Conservation (phyloP, 2,113 vertebrate species). For the Platysteira castanea region DNA sequence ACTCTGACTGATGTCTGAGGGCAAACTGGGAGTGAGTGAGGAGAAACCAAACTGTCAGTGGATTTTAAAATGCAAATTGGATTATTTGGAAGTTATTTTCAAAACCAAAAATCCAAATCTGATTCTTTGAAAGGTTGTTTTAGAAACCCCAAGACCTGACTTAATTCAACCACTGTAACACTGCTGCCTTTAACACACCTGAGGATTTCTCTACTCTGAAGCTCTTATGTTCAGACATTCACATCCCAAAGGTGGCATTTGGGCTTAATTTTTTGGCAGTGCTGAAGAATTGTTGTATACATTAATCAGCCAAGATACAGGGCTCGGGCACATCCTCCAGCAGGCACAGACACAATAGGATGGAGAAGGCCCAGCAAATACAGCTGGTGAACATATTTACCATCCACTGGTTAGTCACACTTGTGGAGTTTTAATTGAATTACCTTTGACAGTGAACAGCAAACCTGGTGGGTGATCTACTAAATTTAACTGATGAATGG, state of each 20-base stretch:
- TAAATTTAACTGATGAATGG: slow-evolving; percentile 68
- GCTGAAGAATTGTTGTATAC: background rate
- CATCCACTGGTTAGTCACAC: slow-evolving; percentile 82
- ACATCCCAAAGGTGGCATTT: background rate
- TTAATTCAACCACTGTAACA: background rate
- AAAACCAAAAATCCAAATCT: background rate
- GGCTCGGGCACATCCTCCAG: background rate
- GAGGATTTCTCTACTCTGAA: background rate
- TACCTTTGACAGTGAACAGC: slow-evolving; percentile 87
- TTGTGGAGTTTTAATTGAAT: slow-evolving; percentile 90
- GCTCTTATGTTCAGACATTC: background rate
- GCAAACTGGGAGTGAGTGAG: background rate
- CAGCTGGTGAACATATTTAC: slow-evolving; percentile 87
- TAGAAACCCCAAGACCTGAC: background rate
- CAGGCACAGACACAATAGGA: background rate
- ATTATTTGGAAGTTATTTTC: background rate
- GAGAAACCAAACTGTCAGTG: background rate
- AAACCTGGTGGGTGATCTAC: slow-evolving; percentile 76
- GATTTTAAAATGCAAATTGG: background rate
- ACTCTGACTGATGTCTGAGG: background rate
- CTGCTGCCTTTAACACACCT: background rate
- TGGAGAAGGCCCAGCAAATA: slow-evolving; percentile 1
- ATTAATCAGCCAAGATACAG: background rate
- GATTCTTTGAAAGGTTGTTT: background rate
- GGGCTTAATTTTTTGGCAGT: background rate